Evolutionary conservation across 2,797 vertebrate genomes (phyloP), one percentile per base, ranked within the genome.

Genomic region (Galago senegalensis): DNA sequence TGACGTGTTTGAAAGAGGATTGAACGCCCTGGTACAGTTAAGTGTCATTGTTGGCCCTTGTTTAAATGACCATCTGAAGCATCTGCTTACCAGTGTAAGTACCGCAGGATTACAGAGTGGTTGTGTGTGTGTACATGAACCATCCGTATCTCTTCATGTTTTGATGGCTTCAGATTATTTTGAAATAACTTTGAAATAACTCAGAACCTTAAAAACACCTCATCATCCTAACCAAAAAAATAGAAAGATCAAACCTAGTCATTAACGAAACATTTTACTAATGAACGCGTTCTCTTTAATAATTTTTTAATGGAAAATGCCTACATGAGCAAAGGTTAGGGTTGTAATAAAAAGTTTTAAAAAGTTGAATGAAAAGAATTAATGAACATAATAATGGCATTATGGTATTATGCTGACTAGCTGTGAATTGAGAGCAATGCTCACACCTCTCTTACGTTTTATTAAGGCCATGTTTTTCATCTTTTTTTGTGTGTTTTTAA

Each of bases 1-100:
- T 13, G 98, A 98, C 34, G 99, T 99, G 18, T 99, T 99, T 80
- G 97, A 96, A 95, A 98, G 99, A 82, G 99, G 99, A 43, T 56
- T 99, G 95, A 97, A 97, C 60, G 99, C 98, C 61, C 97, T 99
- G 93, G 97, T 99, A 25, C 99, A 99, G 63, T 37, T 99, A 77
- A 99, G 99, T 95, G 96, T 96, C 20, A 92, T 98, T 11, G 98
- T 98, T 96, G 99, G 99, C 16, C 97, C 98, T 34, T 97, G 98
- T 34, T 98, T 99, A n/a, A 99, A 99, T 25, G 98, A 96, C 84
- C 98, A 99, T 61, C 98, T 99, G 90, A 99, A 99, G 56, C 98
- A 98, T 75, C 95, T 99, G 40, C 99, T 99, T 61, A 99, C 99
- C 91, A 98, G 98, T 87, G 99, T 99, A 96, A 98, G 99, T 98